A percentile compares a stretch with the other conserved stretches of the same genome.
Evolutionary conservation across 2,113 vertebrate species (phyloP).

Genomic region (Gymnogyps californianus): DNA sequence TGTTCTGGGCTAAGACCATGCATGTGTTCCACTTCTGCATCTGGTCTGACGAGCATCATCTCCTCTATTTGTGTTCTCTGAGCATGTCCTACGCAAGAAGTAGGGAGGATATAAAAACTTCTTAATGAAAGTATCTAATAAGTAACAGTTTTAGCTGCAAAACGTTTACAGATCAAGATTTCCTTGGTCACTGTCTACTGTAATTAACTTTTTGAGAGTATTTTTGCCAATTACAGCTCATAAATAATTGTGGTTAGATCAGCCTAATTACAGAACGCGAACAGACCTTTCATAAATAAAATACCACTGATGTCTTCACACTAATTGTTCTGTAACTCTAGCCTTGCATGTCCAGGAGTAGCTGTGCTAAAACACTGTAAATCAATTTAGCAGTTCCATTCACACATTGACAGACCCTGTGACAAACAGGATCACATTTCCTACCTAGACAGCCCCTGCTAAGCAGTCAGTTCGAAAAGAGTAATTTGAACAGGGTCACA

Average conservation of each 20-base stretch:
- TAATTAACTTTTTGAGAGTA: background rate
- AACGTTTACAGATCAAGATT: background rate
- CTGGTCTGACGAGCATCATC: background rate
- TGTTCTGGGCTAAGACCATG: background rate
- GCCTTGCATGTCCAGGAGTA: background rate
- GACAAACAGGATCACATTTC: conserved; percentile 50
- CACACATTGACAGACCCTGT: background rate
- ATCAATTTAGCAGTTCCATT: conserved; percentile 52
- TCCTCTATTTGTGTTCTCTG: background rate
- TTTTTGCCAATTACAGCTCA: background rate
- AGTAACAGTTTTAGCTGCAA: background rate
- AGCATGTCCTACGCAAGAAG: background rate
- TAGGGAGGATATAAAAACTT: background rate
- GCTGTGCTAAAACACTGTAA: conserved; percentile 52
- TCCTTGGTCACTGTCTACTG: background rate
- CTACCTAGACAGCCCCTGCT: background rate
- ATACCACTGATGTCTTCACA: conserved; percentile 35
- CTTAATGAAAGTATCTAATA: background rate
- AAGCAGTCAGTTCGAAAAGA: background rate
- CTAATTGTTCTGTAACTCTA: conserved; percentile 59
- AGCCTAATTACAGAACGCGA: background rate
- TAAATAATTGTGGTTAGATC: background rate
- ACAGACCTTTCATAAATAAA: conserved; percentile 54
- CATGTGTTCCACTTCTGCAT: background rate
- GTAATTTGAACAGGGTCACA: background rate